Base-by-base conservation (phyloP, 2,888 invertebrate genomes). In the Nyleta sp. region DNA sequence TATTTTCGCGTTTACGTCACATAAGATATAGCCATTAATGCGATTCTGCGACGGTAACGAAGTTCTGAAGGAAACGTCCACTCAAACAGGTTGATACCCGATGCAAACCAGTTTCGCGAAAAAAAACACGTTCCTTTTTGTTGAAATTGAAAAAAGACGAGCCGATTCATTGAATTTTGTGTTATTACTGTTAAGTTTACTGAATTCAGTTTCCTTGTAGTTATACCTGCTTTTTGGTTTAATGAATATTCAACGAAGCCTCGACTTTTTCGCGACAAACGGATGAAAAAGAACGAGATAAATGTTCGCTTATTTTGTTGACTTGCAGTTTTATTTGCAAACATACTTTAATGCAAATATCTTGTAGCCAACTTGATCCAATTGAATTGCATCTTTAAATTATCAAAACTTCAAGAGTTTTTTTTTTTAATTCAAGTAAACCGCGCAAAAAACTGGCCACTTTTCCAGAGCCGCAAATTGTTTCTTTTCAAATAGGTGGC, bases 101-200 rank as follows among this genome's bases (percentile, higher is more conserved):
- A 17, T 33, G 33, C n/a, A 60, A 60, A 60, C 59, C 59, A 44
- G 59, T 60, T 60, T 60, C 2, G 18, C 18, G 17, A 11, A 42
- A 38, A 35, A 35, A 55, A 55, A 40, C 8, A 5, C 7, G 3
- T 24, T 33, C 10, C n/a, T 18, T 18, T 33, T 33, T 18, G 44
- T 44, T n/a, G 18, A n/a, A 60, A 11, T 15, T 33, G n/a, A 13
- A 15, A 10, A 48, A 28, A 48, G 28, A 8, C 38, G 38, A 53
- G 8, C 20, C 6, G 13, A 22, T 38, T 53, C 17, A 20, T 53
- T 53, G 38, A 38, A 38, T 53, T 35, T 22, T 28, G 28, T 13
- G 22, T 44, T 24, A 18, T 22, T 22, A 22, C 46, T 46, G 24
- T 22, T 44, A 28, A 48, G 5, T 48, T 48, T 15, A 28, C 10